Evolutionary conservation across 2,113 vertebrate genomes (phyloP).

Genomic region (Dicentrarchus labrax): DNA sequence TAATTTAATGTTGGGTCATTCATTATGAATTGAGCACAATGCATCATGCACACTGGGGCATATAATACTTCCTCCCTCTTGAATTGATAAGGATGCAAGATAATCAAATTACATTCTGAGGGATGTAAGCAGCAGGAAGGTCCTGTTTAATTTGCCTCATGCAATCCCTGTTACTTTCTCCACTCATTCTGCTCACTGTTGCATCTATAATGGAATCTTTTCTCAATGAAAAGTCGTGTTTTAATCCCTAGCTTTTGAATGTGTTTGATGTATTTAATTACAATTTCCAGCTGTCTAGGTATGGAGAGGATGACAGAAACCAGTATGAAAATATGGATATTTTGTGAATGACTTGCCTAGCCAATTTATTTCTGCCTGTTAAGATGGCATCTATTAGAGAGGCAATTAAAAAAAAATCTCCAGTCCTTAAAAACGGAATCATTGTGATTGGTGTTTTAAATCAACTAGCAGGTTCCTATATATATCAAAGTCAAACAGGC

Average conservation of each 20-base stretch:
- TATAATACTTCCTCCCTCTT: conserved; percentile 60
- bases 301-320: background rate
- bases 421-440: conserved; percentile 3
- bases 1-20: conserved; percentile 76
- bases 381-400: background rate
- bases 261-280: background rate
- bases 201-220: background rate
- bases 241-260: background rate
- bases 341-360: conserved; percentile 7
- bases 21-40: conserved; percentile 64
- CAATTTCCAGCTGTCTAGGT: background rate
- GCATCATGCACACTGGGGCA: conserved; percentile 39
- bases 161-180: conserved; percentile 14
- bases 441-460: background rate
- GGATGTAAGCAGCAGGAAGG: conserved; percentile 56
- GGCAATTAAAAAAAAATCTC: conserved; percentile 9
- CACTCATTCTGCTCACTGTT: background rate
- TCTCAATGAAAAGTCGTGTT: background rate
- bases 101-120: conserved; percentile 65
- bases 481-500: conserved; percentile 11
- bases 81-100: conserved; percentile 66
- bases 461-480: background rate
- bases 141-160: conserved; percentile 57
- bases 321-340: background rate
- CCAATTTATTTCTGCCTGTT: conserved; percentile 1